These are phyloP conservation scores for Rhabdophis nuchalis DNA, from an alignment of 2,797 vertebrate species.

Conservation along the genomic window DNA sequence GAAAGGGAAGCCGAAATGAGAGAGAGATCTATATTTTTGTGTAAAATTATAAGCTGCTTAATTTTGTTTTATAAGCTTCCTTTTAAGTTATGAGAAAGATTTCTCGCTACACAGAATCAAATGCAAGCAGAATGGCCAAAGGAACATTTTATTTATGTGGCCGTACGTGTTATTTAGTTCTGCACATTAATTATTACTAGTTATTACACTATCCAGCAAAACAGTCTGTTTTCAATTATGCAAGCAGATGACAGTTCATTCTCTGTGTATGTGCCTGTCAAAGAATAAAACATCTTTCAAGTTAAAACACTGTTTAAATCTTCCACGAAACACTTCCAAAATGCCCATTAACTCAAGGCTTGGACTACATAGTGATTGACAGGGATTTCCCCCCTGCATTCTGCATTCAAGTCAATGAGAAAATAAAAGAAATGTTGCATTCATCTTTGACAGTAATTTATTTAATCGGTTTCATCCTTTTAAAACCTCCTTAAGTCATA, in stretches of 20 bases:
- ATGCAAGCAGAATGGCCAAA: neutral
- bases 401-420: neutral
- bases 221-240: neutral
- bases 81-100: neutral
- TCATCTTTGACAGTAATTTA: neutral
- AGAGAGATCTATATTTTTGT: neutral
- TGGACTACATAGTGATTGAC: neutral
- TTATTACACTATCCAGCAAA: neutral
- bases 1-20: neutral
- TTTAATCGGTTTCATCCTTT: neutral
- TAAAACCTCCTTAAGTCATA: neutral
- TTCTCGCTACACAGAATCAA: neutral
- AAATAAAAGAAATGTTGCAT: neutral
- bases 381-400: neutral
- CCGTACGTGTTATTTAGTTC: neutral
- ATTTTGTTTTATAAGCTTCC: neutral
- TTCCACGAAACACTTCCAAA: neutral
- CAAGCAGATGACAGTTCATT: slow-evolving; percentile 23
- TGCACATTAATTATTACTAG: neutral
- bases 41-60: neutral
- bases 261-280: slow-evolving; percentile 36
- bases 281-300: slow-evolving; percentile 51
- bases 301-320: slow-evolving; percentile 41
- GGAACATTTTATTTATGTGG: neutral
- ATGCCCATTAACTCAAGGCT: neutral